Percentiles rank a stretch among this genome's conserved stretches.
Conservation (phyloP, 2,113 vertebrate genomes). For the Tragelaphus imberbis region DNA sequence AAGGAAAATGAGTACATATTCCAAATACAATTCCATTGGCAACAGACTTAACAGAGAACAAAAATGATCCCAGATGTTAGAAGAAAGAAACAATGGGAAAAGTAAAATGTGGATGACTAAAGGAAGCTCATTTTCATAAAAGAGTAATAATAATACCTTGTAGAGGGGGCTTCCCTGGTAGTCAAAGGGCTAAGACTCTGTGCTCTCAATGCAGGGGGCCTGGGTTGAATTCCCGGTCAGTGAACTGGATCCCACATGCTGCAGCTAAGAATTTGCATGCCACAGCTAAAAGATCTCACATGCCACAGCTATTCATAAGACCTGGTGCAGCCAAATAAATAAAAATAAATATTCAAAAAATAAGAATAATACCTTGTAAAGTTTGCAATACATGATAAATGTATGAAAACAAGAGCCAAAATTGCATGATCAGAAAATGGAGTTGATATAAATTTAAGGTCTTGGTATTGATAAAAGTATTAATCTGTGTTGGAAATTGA, state of each 20-base stretch:
- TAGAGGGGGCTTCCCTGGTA: neutral
- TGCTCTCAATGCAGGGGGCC: neutral
- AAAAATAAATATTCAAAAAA: neutral
- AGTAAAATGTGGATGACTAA: neutral
- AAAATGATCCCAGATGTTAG: neutral
- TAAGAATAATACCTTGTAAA: neutral
- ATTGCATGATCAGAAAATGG: neutral
- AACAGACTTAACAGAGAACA: neutral
- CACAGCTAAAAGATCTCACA: neutral
- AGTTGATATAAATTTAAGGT: neutral
- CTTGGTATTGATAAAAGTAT: neutral
- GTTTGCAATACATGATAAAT: neutral
- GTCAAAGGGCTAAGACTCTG: neutral
- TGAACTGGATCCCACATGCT: neutral
- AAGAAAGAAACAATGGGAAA: neutral
- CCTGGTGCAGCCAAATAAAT: neutral
- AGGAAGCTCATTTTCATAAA: neutral
- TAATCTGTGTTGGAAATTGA: neutral
- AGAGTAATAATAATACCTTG: neutral
- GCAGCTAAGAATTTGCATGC: neutral
- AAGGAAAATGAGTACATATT: constrained; percentile 2
- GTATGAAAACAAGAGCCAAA: neutral
- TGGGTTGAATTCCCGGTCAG: neutral
- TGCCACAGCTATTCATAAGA: neutral
- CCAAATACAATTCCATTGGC: neutral